Conservation (phyloP, 2,113 vertebrate species). For the Nannobrachium achirus region DNA sequence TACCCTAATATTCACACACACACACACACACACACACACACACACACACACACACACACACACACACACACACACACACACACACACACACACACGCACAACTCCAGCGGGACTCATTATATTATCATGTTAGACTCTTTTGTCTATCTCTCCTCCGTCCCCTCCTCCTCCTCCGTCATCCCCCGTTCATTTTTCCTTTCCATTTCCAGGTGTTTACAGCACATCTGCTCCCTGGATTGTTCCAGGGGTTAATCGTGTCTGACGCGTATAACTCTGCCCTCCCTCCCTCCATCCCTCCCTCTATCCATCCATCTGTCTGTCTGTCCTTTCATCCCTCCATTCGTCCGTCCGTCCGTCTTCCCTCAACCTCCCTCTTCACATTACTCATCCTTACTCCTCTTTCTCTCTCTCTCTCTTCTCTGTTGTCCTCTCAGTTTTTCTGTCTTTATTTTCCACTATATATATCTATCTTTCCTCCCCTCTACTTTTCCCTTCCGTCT, state of each 20-base stretch:
- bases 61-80: not conserved
- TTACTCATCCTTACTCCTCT: too few species aligned
- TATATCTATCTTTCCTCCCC: constrained; percentile 22
- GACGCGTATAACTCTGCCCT: constrained; percentile 40
- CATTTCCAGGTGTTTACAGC: constrained; percentile 49
- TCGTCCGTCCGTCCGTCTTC: too few species aligned
- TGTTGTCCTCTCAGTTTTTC: not conserved
- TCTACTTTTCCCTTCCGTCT: constrained; percentile 10
- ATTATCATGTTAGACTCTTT: constrained; percentile 33
- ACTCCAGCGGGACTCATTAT: constrained; percentile 31
- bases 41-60: not conserved
- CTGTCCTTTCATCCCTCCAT: too few species aligned
- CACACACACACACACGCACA: constrained; percentile 12
- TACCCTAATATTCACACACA: too few species aligned
- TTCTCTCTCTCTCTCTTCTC: too few species aligned
- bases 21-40: constrained; percentile 12
- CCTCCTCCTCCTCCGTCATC: constrained; percentile 7
- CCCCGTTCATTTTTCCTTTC: not conserved
- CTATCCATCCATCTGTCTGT: not conserved
- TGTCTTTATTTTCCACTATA: constrained; percentile 45
- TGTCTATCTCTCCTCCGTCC: constrained; percentile 21
- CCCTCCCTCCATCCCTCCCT: not conserved
- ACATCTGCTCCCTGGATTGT: constrained; percentile 49
- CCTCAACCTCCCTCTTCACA: constrained; percentile 1
- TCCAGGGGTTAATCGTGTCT: constrained; percentile 57